Conservation (phyloP, 2,113 vertebrate genomes). For the Petromus typicus region DNA sequence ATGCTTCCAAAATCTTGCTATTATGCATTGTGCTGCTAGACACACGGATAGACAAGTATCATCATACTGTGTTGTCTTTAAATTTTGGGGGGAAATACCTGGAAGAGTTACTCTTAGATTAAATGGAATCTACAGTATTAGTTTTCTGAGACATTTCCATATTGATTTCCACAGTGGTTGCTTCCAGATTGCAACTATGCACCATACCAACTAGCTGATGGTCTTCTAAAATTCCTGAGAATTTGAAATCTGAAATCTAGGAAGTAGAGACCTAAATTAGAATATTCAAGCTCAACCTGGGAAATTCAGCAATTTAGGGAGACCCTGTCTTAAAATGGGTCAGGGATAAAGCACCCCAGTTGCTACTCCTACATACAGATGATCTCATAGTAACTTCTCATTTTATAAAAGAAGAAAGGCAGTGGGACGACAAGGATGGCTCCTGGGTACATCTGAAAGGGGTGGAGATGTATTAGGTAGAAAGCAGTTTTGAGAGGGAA, state of each 20-base stretch:
- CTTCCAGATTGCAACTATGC: background rate
- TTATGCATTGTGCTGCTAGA: background rate
- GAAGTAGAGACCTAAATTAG: background rate
- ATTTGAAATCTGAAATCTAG: background rate
- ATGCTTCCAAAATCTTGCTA: background rate
- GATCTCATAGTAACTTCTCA: background rate
- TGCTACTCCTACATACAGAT: background rate
- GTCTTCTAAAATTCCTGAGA: background rate
- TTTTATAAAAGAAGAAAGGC: background rate
- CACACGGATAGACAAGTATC: background rate
- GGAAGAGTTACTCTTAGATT: background rate
- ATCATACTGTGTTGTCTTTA: background rate
- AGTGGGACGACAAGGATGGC: background rate
- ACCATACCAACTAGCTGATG: background rate
- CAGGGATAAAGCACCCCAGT: no score
- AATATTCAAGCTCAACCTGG: background rate
- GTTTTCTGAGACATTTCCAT: background rate
- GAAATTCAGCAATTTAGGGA: no score
- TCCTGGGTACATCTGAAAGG: background rate
- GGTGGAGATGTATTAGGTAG: background rate
- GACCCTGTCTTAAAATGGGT: no score
- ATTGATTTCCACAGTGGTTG: no score
- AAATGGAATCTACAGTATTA: background rate
- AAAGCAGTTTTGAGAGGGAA: background rate
- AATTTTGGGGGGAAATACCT: background rate